Percentiles rank a stretch among this genome's conserved stretches.
These are phyloP conservation scores for Pardosa pseudoannulata DNA, from an alignment of 2,888 invertebrate genomes.

Conservation along the genomic window DNA sequence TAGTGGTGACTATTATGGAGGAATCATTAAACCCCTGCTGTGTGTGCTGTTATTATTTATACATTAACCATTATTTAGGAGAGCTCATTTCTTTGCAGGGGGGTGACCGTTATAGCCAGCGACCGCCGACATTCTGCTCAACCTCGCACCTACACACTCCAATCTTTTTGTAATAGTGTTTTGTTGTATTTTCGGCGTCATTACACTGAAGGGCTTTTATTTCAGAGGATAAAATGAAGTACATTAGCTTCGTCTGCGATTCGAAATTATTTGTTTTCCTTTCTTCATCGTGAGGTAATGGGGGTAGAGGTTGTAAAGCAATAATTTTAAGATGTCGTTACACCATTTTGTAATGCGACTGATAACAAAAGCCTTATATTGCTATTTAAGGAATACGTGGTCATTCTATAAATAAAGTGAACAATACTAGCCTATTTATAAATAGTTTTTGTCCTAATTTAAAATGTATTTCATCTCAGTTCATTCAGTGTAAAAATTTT, in stretches of 20 bases:
- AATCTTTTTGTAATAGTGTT: not conserved
- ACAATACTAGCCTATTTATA: too few species aligned
- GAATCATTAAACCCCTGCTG: not conserved
- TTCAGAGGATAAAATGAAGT: not conserved
- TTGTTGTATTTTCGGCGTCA: not conserved
- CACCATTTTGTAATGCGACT: not conserved
- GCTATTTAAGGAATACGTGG: too few species aligned
- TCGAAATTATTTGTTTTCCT: not conserved
- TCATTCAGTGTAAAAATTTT: too few species aligned
- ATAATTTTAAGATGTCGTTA: not conserved
- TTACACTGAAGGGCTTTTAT: not conserved
- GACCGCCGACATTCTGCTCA: not conserved
- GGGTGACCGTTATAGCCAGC: not conserved
- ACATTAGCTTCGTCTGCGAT: not conserved
- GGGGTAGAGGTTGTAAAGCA: not conserved
- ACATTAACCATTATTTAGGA: conserved; percentile 51
- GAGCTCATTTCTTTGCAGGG: not conserved
- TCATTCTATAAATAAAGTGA: too few species aligned
- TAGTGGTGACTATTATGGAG: not conserved
- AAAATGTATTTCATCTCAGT: too few species aligned
- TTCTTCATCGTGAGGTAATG: not conserved
- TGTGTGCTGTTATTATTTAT: conserved; percentile 54
- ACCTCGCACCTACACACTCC: not conserved
- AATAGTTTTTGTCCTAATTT: too few species aligned
- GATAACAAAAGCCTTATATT: not conserved